Evolutionary conservation across 1,140 invertebrate genomes (phyloP).

Genomic region (Melipona quadrifasciata): DNA sequence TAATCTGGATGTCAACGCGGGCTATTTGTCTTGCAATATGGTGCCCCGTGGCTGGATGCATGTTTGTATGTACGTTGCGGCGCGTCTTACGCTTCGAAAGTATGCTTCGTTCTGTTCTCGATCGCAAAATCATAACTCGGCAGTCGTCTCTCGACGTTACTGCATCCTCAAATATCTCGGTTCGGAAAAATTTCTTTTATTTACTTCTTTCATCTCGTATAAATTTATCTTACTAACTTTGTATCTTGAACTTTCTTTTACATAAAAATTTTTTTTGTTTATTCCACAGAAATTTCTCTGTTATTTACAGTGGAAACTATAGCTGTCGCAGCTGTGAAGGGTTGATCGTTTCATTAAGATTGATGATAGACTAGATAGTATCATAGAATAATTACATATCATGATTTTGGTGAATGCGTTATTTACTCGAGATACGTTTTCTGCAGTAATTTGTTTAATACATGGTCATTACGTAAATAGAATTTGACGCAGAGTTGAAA

Average conservation of each 20-base stretch:
- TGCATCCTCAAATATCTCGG: too few relatives aligned
- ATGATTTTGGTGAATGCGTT: too few relatives aligned
- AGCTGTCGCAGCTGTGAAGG: background rate
- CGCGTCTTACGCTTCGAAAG: background rate
- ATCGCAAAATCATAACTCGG: conserved; percentile 3
- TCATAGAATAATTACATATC: background rate
- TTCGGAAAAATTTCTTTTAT: background rate
- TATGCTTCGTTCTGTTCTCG: conserved; percentile 6
- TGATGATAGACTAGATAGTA: too few relatives aligned
- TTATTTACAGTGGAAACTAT: too few relatives aligned
- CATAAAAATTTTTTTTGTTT: too few relatives aligned
- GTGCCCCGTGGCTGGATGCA: conserved; percentile 11
- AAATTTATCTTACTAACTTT: too few relatives aligned
- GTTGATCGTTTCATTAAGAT: background rate
- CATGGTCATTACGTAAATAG: background rate
- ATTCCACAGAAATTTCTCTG: too few relatives aligned
- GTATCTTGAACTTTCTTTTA: too few relatives aligned
- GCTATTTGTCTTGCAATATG: conserved; percentile 12
- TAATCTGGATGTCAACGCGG: background rate
- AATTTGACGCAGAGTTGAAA: too few relatives aligned
- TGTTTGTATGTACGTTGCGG: conserved; percentile 10
- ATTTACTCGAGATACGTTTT: conserved; percentile 5
- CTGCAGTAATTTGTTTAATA: background rate
- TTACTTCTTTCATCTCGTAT: too few relatives aligned
- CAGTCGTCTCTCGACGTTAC: too few relatives aligned